A percentile compares a stretch with the other conserved stretches of the same genome.
Evolutionary conservation across 2,888 invertebrate species (phyloP).

Genomic region (Harmothoe impar): DNA sequence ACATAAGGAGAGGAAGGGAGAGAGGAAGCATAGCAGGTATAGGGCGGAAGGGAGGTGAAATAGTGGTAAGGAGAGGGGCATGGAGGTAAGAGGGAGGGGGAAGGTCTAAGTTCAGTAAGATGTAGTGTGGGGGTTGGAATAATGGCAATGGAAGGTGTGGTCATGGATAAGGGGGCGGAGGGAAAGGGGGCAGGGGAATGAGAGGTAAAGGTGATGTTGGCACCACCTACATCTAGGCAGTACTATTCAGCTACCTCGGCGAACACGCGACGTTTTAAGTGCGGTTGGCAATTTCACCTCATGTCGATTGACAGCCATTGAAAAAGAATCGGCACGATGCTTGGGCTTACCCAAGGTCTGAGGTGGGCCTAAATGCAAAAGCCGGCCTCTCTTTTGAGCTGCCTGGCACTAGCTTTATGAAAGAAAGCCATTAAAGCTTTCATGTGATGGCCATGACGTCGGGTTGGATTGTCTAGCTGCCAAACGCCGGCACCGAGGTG

Average conservation of each 20-base stretch:
- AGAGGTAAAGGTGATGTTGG: background rate
- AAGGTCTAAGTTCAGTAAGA: too few relatives aligned
- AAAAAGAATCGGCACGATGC: background rate
- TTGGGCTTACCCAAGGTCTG: background rate
- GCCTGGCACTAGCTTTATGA: background rate
- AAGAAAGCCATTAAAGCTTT: constrained; percentile 43
- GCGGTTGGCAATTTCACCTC: constrained; percentile 49
- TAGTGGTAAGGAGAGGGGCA: too few relatives aligned
- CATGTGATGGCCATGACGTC: constrained; percentile 13
- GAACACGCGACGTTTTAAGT: constrained; percentile 38
- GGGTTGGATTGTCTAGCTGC: constrained; percentile 9
- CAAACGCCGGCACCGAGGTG: background rate
- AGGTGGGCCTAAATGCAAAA: background rate
- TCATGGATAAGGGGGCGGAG: too few relatives aligned
- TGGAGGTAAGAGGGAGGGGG: too few relatives aligned
- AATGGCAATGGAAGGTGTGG: too few relatives aligned
- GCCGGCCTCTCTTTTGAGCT: background rate
- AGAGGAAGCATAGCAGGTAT: too few relatives aligned
- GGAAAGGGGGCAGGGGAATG: background rate
- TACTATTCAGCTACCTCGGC: background rate
- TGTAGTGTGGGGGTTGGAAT: too few relatives aligned
- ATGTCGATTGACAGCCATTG: constrained; percentile 27
- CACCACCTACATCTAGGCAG: background rate
- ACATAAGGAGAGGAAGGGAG: too few relatives aligned
- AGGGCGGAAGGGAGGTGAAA: too few relatives aligned